Base-by-base conservation (phyloP, 1,140 invertebrate species). In the Argopecten irradians region DNA sequence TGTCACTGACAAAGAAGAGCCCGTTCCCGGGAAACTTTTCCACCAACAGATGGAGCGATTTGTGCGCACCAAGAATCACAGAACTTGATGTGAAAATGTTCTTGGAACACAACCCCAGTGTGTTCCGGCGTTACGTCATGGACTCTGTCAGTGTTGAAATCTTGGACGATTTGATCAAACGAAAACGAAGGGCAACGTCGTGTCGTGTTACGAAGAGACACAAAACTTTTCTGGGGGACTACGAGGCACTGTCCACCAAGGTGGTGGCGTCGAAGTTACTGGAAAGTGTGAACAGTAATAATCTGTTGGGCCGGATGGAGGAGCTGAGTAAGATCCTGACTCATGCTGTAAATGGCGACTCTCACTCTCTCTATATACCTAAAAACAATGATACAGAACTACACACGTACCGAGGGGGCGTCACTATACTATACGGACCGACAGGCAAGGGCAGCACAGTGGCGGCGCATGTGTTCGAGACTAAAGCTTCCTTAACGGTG, bases 401-500 rank as follows among this genome's bases (percentile, higher is more conserved):
- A 14, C 46, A 43, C 32, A 86, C 89, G 22, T 90, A 88, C 28
- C 34, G 84, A 0, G 82, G 89, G 32, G 85, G 36, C 34, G 84
- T 84, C 33, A 83, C 86, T 13, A 89, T 46, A 71, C 84, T 85
- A 0, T 91, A 91, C 86, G 92, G 92, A 0, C 92, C 92, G 16
- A 86, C 91, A n/a, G 92, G 92, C n/a, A 34, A 84, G 7, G 83
- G 87, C 9, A 90, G 89, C 28, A 93, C 93, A 14, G 93, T 93
- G 0, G 89, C 93, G 36, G 93, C 92, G 2, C 89, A 93, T 87
- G 91, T 90, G 0, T 34, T 86, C 16, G 89, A 92, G 33, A 89
- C 82, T 43, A 90, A 91, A 22, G 85, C 88, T 39, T 92, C 43
- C 82, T 93, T 34, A 86, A 82, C 0, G 89, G 92, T 86, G 34